Percentiles rank a stretch among this genome's conserved stretches.
Conservation (phyloP, 2,888 invertebrate species). For the Barypeithes pellucidus region DNA sequence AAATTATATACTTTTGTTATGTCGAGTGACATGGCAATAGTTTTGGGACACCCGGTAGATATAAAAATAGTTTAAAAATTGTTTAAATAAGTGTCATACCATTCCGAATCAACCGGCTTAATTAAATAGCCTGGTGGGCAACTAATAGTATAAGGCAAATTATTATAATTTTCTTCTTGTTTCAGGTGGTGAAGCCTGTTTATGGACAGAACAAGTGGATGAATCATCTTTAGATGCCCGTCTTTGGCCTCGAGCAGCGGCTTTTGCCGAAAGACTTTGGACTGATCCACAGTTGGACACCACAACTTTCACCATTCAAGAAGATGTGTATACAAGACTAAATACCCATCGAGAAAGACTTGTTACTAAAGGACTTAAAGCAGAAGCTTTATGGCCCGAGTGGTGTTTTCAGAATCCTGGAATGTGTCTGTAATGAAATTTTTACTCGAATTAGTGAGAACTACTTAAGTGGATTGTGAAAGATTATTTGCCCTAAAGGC, state of each 20-base stretch:
- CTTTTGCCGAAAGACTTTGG: slow-evolving; percentile 87
- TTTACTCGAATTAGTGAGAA: background rate
- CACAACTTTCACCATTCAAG: slow-evolving; percentile 70
- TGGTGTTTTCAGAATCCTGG: slow-evolving; percentile 86
- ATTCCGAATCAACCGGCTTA: too few species aligned
- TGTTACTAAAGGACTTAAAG: slow-evolving; percentile 76
- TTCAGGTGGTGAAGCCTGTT: slow-evolving; percentile 85
- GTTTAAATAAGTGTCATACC: too few species aligned
- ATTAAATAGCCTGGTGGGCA: too few species aligned
- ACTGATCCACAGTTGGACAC: slow-evolving; percentile 73
- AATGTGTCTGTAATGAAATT: slow-evolving; percentile 75
- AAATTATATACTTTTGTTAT: too few species aligned
- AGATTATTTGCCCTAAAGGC: too few species aligned
- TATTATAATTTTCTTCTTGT: slow-evolving; percentile 60
- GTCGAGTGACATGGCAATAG: too few species aligned
- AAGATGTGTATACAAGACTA: slow-evolving; percentile 80
- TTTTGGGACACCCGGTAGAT: too few species aligned
- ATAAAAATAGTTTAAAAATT: too few species aligned
- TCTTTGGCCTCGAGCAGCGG: slow-evolving; percentile 88
- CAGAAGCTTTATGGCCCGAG: slow-evolving; percentile 83
- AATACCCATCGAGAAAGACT: slow-evolving; percentile 80
- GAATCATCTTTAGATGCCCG: slow-evolving; percentile 82
- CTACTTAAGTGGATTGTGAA: background rate
- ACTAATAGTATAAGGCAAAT: too few species aligned
- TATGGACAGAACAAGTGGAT: slow-evolving; percentile 90